A percentile compares a stretch with the other conserved stretches of the same genome.
Evolutionary conservation across 2,888 invertebrate genomes (phyloP).

Genomic region (Aricia artaxerxes): DNA sequence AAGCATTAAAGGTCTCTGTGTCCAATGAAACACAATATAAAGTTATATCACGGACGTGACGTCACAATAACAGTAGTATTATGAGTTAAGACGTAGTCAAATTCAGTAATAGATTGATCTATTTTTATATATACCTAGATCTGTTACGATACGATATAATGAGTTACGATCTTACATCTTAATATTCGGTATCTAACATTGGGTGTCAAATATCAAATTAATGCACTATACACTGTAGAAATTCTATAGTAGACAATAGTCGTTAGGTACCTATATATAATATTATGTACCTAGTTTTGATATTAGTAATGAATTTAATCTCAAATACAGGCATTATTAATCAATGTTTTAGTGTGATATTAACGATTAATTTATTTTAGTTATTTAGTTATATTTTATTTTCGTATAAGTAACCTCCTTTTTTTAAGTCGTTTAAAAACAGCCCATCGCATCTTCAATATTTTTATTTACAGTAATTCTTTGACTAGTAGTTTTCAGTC

Average conservation of each 20-base stretch:
- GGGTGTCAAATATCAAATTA: background rate
- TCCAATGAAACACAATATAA: too few species aligned
- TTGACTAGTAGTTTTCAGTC: background rate
- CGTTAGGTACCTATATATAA: background rate
- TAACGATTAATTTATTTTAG: conserved; percentile 4
- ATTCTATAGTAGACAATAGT: conserved; percentile 1
- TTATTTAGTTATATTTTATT: background rate
- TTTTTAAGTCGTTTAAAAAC: background rate
- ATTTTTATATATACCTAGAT: background rate
- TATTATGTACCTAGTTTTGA: background rate
- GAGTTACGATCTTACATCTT: background rate
- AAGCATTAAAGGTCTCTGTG: too few species aligned
- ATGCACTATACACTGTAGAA: conserved; percentile 3
- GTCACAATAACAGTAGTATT: too few species aligned
- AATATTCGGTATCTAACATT: background rate
- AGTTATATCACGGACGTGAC: too few species aligned
- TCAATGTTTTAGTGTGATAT: conserved; percentile 8
- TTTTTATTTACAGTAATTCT: background rate
- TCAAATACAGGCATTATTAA: background rate
- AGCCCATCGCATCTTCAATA: background rate
- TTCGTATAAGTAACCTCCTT: background rate
- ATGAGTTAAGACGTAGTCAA: too few species aligned
- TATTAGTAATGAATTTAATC: background rate
- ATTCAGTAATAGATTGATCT: background rate
- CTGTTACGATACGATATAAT: background rate